Percentiles rank a stretch among this genome's conserved stretches.
These are phyloP conservation scores for Tiliacea citrago DNA, from an alignment of 2,888 invertebrate genomes.

Conservation along the genomic window DNA sequence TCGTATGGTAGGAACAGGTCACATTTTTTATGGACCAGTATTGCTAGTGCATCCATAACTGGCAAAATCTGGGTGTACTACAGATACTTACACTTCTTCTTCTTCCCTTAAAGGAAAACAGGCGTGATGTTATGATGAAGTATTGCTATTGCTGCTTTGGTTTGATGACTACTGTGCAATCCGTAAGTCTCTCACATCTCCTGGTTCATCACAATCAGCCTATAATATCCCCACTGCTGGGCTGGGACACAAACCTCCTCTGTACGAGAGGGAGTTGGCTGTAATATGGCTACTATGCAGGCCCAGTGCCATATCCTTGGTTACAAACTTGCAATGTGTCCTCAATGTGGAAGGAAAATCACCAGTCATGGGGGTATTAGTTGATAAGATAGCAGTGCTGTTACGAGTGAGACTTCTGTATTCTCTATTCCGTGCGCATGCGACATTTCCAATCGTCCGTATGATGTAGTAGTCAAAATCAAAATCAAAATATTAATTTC, in stretches of 20 bases:
- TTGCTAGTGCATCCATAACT: not conserved
- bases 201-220: no score
- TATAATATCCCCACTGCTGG: no score
- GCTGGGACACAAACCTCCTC: no score
- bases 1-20: not conserved
- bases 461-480: slow-evolving; percentile 18
- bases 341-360: not conserved
- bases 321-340: not conserved
- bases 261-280: no score
- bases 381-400: not conserved
- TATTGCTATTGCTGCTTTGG: not conserved
- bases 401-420: not conserved
- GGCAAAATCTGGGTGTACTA: not conserved
- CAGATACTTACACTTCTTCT: not conserved
- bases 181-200: not conserved
- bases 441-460: slow-evolving; percentile 1
- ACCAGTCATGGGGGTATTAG: not conserved
- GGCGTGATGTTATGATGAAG: not conserved
- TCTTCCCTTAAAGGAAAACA: no score
- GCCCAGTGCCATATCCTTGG: not conserved
- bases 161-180: not conserved
- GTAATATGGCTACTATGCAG: no score
- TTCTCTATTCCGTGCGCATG: not conserved
- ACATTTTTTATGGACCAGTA: not conserved
- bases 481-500: no score